Base-by-base conservation (phyloP, 2,797 vertebrate species). In the Microcaecilia unicolor region DNA sequence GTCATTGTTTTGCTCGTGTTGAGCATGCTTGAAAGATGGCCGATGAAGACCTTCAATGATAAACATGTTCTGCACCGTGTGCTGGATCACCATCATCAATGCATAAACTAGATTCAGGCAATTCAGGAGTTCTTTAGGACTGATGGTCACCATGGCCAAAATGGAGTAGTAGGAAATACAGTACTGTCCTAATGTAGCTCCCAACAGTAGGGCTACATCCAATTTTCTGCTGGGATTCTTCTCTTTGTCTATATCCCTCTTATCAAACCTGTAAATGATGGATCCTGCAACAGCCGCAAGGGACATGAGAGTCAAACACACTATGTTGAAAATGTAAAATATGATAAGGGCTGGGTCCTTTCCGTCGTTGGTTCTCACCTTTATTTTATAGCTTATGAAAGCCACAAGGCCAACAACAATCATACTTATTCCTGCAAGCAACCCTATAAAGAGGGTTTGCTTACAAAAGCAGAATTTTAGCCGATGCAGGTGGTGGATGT, bases 221-320 rank as follows among this genome's bases (percentile, higher is more conserved):
- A 98, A 71, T 24, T 72, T 94, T 20, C 92, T 89, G 0, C 91
- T 93, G 21, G 94, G 93, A 72, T 93, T 98, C 67, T 94, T 97
- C 18, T 85, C 86, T 0, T 77, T 76, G 16, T 90, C 80, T 34
- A 88, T 87, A 23, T 88, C 81, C 36, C 92, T 84, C 48, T 84
- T 83, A 55, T 98, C 93, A 25, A 92, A 80, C 9, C 75, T 83
- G 69, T 83, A 92, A 47, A 96, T 58, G 22, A 67, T 32, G 0
- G 83, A 89, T 40, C 95, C 93, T 0, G 80, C 64, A 1, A 89
- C 51, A 27, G 83, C 82, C 41, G 70, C 53, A 2, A 83, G 24
- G 2, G 85, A 89, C 89, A 93, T 97, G 20, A 92, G 67, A 10
- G 67, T 66, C 26, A 91, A 65, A 10, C 85, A 90, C 33, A 83